A percentile compares a stretch with the other conserved stretches of the same genome.
These are phyloP conservation scores for Anas acuta DNA, from an alignment of 2,797 vertebrate species.

Conservation along the genomic window DNA sequence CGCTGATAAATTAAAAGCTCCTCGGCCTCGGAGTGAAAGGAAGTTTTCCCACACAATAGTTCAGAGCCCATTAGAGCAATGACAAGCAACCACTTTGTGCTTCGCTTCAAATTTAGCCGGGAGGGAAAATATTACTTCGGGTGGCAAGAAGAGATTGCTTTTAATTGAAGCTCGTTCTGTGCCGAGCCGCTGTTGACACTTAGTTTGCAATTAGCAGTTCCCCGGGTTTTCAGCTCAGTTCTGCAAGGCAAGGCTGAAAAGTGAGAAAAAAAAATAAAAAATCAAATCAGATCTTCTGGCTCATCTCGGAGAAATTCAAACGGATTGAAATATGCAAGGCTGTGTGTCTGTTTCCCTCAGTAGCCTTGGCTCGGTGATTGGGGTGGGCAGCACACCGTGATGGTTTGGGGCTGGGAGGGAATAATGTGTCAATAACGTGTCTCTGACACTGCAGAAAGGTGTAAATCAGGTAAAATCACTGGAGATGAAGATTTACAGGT, in stretches of 20 bases:
- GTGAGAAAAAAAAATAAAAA: not conserved
- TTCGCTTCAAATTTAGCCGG: conserved; percentile 61
- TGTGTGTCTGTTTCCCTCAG: too few relatives aligned
- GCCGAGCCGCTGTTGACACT: conserved; percentile 30
- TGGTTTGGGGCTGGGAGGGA: too few relatives aligned
- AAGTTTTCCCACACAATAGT: conserved; percentile 57
- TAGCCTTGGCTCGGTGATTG: too few relatives aligned
- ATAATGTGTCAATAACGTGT: too few relatives aligned
- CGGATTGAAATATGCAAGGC: too few relatives aligned
- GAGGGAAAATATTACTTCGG: conserved; percentile 44
- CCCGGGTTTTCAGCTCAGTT: conserved; percentile 42
- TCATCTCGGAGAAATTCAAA: not conserved
- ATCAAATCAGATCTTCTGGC: not conserved
- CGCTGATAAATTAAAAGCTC: not conserved
- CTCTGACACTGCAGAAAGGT: too few relatives aligned
- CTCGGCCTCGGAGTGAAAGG: conserved; percentile 8
- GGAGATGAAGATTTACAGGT: too few relatives aligned
- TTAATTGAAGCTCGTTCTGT: conserved; percentile 38
- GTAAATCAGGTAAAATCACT: too few relatives aligned
- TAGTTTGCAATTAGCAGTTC: conserved; percentile 48
- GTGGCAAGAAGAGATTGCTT: conserved; percentile 44
- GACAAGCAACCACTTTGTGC: conserved; percentile 52
- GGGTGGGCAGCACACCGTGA: too few relatives aligned
- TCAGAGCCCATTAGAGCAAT: conserved; percentile 49
- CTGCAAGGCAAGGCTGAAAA: not conserved